Evolutionary conservation across 2,113 vertebrate genomes (phyloP).

Genomic region (Gobiocypris rarus): DNA sequence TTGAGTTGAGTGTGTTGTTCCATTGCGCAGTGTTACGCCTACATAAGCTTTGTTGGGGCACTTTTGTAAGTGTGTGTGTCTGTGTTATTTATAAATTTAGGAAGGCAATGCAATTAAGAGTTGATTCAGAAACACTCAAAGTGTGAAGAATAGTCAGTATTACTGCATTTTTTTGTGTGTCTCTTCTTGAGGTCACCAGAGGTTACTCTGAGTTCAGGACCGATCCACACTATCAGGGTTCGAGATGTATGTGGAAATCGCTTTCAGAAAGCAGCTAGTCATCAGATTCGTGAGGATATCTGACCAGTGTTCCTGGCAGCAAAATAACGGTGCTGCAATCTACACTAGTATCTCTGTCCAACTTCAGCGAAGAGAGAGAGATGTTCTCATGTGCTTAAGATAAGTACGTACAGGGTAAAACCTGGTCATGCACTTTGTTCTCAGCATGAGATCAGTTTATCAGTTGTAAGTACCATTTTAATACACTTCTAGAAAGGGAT

Average conservation of each 20-base stretch:
- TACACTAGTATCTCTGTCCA: background rate
- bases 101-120: background rate
- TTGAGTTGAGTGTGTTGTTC: slow-evolving; percentile 19
- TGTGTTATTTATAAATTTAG: slow-evolving; percentile 28
- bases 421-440: slow-evolving; percentile 29
- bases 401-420: slow-evolving; percentile 3
- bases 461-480: background rate
- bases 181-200: slow-evolving; percentile 7
- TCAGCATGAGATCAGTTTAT: background rate
- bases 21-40: background rate
- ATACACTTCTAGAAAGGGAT: background rate
- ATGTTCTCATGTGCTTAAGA: slow-evolving; percentile 9
- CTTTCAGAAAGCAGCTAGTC: slow-evolving; percentile 26
- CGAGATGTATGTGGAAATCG: slow-evolving; percentile 35
- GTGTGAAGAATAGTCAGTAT: slow-evolving; percentile 1
- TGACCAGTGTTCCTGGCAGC: slow-evolving; percentile 24
- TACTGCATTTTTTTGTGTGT: slow-evolving; percentile 21
- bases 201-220: slow-evolving; percentile 25
- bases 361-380: background rate
- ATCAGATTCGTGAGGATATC: slow-evolving; percentile 1
- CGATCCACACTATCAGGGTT: slow-evolving; percentile 1
- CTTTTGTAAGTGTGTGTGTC: background rate
- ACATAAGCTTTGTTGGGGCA: background rate
- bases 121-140: slow-evolving; percentile 12
- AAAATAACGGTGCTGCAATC: slow-evolving; percentile 26